Evolutionary conservation across 2,888 invertebrate species (phyloP).

Genomic region (Ochropleura plecta): DNA sequence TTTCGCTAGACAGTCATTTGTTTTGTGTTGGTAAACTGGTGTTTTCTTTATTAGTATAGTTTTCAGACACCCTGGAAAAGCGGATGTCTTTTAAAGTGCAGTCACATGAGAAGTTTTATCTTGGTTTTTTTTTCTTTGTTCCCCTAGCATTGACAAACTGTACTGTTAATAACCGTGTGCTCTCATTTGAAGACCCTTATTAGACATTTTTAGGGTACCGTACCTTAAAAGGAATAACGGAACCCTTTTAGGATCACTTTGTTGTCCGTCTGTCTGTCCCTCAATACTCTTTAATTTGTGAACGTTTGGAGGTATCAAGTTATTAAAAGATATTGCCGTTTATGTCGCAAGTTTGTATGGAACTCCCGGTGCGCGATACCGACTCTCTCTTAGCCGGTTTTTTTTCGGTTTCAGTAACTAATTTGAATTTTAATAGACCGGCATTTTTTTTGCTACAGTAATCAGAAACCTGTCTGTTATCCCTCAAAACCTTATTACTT

Average conservation of each 20-base stretch:
- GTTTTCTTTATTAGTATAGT: neutral
- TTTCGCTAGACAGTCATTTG: neutral
- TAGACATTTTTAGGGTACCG: too few relatives aligned
- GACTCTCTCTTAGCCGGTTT: too few relatives aligned
- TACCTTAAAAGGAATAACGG: too few relatives aligned
- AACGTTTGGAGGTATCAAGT: too few relatives aligned
- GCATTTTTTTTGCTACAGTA: conserved; percentile 18
- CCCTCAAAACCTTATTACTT: conserved; percentile 26
- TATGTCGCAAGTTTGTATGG: too few relatives aligned
- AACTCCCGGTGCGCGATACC: too few relatives aligned
- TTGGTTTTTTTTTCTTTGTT: neutral
- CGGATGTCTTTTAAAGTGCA: neutral
- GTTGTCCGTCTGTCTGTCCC: too few relatives aligned
- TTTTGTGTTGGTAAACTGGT: neutral
- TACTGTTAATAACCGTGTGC: neutral
- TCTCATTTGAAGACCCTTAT: neutral
- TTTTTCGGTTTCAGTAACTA: neutral
- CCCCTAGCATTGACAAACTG: neutral
- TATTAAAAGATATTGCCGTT: too few relatives aligned
- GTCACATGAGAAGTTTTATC: neutral
- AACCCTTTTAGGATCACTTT: too few relatives aligned
- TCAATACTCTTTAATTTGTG: too few relatives aligned
- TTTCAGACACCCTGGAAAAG: neutral
- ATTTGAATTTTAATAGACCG: conserved; percentile 25
- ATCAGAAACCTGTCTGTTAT: conserved; percentile 27